These are phyloP conservation scores for Rhyzopertha dominica DNA, from an alignment of 1,140 invertebrate genomes.

Conservation along the genomic window DNA sequence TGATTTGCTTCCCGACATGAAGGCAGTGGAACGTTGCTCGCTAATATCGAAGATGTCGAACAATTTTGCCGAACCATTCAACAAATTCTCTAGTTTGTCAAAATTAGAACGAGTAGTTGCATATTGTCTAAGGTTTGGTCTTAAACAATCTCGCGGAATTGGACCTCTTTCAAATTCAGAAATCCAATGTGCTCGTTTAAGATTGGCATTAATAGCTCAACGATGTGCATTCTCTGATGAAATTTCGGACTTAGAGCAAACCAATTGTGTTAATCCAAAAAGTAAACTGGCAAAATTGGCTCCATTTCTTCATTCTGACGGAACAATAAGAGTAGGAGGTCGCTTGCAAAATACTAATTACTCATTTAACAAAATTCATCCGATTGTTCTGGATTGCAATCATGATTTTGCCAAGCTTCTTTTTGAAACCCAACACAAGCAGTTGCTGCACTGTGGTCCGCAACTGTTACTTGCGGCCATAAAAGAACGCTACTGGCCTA, in stretches of 20 bases:
- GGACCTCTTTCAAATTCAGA: constrained; percentile 15
- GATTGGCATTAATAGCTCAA: constrained; percentile 7
- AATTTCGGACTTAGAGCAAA: constrained; percentile 6
- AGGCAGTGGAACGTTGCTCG: no score
- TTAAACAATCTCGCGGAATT: constrained; percentile 24
- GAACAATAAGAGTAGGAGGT: constrained; percentile 30
- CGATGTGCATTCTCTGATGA: constrained; percentile 11
- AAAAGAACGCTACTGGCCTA: constrained; percentile 14
- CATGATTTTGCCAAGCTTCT: constrained; percentile 1
- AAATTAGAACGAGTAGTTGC: constrained; percentile 13
- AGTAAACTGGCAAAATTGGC: constrained; percentile 5
- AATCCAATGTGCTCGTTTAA: constrained; percentile 8
- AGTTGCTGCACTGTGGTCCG: constrained; percentile 24
- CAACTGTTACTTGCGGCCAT: constrained; percentile 12
- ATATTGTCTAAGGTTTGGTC: constrained; percentile 16
- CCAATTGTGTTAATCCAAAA: neutral
- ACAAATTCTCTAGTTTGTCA: constrained; percentile 5
- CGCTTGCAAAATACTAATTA: constrained; percentile 23
- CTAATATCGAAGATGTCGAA: no score
- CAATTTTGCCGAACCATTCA: no score
- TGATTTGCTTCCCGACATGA: no score
- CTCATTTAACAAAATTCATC: constrained; percentile 4
- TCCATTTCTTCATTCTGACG: constrained; percentile 20
- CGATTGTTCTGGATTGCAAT: constrained; percentile 3
- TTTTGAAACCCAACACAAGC: constrained; percentile 26